A percentile compares a stretch with the other conserved stretches of the same genome.
These are phyloP conservation scores for Sebastes alutus DNA, from an alignment of 2,797 vertebrate genomes.

Conservation along the genomic window DNA sequence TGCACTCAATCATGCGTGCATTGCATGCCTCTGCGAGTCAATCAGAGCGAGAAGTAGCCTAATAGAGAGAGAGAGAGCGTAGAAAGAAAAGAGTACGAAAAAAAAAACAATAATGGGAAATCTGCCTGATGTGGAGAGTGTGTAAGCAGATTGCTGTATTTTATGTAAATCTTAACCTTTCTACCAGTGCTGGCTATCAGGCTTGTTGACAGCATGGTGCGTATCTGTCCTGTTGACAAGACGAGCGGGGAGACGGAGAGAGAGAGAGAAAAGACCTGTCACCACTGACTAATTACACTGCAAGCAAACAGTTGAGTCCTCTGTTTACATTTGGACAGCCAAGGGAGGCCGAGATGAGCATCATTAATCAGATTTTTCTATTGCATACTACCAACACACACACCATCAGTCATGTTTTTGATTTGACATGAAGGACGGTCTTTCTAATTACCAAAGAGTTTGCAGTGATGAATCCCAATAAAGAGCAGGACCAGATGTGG, in stretches of 20 bases:
- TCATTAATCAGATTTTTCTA: constrained; percentile 78
- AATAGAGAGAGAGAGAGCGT: constrained; percentile 2
- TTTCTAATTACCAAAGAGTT: constrained; percentile 72
- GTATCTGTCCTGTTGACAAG: constrained; percentile 74
- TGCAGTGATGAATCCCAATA: constrained; percentile 71
- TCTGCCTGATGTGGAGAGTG: constrained; percentile 53
- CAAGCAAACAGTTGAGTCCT: constrained; percentile 75
- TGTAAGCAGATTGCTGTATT: constrained; percentile 71
- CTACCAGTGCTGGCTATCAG: constrained; percentile 65
- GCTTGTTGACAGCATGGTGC: constrained; percentile 72
- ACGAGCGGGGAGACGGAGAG: constrained; percentile 54
- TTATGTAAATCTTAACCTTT: constrained; percentile 82
- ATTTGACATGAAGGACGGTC: constrained; percentile 72
- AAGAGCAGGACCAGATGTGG: constrained; percentile 61
- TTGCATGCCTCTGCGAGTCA: constrained; percentile 28
- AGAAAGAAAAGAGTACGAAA: background rate
- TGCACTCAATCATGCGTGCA: constrained; percentile 43
- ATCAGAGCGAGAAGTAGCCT: constrained; percentile 24
- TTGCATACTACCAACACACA: constrained; percentile 48
- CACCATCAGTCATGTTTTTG: constrained; percentile 73
- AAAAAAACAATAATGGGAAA: constrained; percentile 47
- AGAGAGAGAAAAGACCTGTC: constrained; percentile 67
- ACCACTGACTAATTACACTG: constrained; percentile 77
- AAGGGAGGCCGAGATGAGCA: constrained; percentile 69
- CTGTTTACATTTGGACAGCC: constrained; percentile 79